Evolutionary conservation across 1,140 invertebrate genomes (phyloP), one percentile per base, ranked within the genome.

Genomic region (Nylanderia fulva): DNA sequence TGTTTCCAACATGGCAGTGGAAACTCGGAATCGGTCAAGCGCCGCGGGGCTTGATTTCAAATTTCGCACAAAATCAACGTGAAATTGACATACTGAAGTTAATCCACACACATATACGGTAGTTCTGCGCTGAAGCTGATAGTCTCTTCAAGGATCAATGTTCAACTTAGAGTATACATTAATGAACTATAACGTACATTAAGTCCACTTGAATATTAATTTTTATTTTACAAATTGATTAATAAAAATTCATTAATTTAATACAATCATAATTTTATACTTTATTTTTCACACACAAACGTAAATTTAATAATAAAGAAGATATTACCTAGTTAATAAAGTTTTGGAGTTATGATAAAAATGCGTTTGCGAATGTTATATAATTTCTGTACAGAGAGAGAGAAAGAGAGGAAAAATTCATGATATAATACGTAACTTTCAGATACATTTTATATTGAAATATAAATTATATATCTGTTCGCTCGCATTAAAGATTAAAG

Each of bases 401-500:
- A n/a, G n/a, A n/a, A n/a, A n/a, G n/a, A n/a, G n/a, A n/a, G n/a
- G n/a, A n/a, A n/a, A n/a, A n/a, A n/a, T 75, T 5, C 0, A 29
- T 6, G 33, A 66, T 29, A 66, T 36, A n/a, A n/a, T n/a, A n/a
- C n/a, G n/a, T n/a, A 66, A 79, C 52, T 71, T 58, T 7, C 36
- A 56, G 15, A 1, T n/a, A 39, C 58, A 71, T 71, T 56, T 58
- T 39, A 71, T 60, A 60, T 82, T 71, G 71, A 8, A 58, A 29
- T 61, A 15, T 58, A 15, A 58, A 39, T 27, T 4, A 2, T 24
- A 24, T 29, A 18, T 54, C 21, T 21, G 27, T 58, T 71, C 36
- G 33, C 42, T 13, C 39, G 72, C 29, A 64, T 84, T 77, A 82
- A 71, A 71, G 2, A 71, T 58, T 45, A 29, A 82, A 45, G 29